Percentiles rank a stretch among this genome's conserved stretches.
phyloP scores from a whole-genome alignment of 2,113 vertebrate genomes.

The Cochlearius cochlearius region DNA sequence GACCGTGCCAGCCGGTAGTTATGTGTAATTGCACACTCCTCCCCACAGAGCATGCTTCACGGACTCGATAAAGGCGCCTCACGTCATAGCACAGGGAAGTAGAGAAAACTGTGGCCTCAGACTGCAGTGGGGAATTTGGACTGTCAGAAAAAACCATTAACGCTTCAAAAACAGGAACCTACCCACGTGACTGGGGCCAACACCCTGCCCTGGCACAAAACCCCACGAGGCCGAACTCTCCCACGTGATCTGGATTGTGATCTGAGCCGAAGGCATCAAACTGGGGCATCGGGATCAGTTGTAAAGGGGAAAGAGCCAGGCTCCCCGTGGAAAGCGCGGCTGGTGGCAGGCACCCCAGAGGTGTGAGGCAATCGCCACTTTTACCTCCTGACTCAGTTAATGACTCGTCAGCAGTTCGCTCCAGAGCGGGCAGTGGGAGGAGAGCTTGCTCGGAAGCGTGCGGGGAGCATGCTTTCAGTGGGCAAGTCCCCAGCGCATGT shows the following conservation, averaged over 20 bases:
- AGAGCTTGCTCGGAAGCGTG: neutral
- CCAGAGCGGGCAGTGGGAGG: rapidly evolving
- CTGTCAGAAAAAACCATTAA: neutral
- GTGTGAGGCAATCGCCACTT: rapidly evolving
- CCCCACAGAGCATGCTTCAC: neutral
- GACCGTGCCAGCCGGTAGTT: neutral
- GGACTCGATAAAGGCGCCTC: neutral
- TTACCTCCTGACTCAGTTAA: neutral
- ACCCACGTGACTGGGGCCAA: neutral
- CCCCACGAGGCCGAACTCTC: neutral
- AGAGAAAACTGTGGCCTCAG: neutral
- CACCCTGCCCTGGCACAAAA: neutral
- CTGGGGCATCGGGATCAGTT: rapidly evolving
- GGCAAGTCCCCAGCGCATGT: neutral
- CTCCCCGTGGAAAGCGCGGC: rapidly evolving
- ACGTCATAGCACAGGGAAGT: slow-evolving; percentile 54
- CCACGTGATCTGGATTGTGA: neutral
- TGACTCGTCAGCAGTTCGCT: neutral
- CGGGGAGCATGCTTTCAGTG: neutral
- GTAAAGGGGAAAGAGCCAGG: neutral
- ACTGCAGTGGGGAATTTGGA: neutral
- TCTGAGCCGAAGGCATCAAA: neutral
- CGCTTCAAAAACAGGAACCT: neutral
- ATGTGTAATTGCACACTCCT: slow-evolving; percentile 10
- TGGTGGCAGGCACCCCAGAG: neutral